Evolutionary conservation across 2,888 invertebrate species (phyloP).

Genomic region (Acleris holmiana): DNA sequence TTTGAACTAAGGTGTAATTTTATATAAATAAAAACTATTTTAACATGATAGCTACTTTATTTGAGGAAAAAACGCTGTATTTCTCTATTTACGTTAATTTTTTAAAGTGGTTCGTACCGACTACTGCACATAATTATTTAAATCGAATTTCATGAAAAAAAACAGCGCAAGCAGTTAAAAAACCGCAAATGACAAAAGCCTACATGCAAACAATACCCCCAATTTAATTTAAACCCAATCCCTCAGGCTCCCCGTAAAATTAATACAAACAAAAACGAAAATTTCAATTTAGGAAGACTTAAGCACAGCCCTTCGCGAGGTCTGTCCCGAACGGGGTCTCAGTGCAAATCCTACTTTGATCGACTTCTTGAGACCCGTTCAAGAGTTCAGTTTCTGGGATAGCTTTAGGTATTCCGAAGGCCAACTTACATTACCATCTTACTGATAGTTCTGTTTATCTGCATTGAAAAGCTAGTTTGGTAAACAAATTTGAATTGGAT

Average conservation of each 20-base stretch:
- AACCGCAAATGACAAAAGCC: slow-evolving; percentile 14
- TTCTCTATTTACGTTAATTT: too few relatives aligned
- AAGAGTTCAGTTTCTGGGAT: slow-evolving; percentile 58
- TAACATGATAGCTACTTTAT: too few relatives aligned
- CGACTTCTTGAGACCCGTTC: slow-evolving; percentile 63
- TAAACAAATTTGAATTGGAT: slow-evolving; percentile 1
- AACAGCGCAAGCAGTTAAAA: neutral
- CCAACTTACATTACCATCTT: slow-evolving; percentile 46
- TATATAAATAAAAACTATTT: too few relatives aligned
- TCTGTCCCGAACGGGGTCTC: slow-evolving; percentile 54
- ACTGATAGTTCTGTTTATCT: slow-evolving; percentile 37
- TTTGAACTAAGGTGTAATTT: too few relatives aligned
- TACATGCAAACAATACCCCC: slow-evolving; percentile 25
- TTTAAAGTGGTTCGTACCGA: too few relatives aligned
- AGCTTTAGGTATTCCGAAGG: slow-evolving; percentile 59
- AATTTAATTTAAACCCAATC: slow-evolving; percentile 41
- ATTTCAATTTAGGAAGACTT: slow-evolving; percentile 68
- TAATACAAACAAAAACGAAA: slow-evolving; percentile 71
- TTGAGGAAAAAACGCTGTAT: too few relatives aligned
- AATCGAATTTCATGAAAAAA: neutral
- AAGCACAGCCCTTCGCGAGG: slow-evolving; percentile 50
- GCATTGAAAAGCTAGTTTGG: slow-evolving; percentile 8
- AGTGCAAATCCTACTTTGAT: slow-evolving; percentile 76
- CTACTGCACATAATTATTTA: neutral
- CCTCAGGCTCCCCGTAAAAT: slow-evolving; percentile 59